Evolutionary conservation across 1,140 invertebrate species (phyloP), one percentile per base, ranked within the genome.

Genomic region (Lerema accius): DNA sequence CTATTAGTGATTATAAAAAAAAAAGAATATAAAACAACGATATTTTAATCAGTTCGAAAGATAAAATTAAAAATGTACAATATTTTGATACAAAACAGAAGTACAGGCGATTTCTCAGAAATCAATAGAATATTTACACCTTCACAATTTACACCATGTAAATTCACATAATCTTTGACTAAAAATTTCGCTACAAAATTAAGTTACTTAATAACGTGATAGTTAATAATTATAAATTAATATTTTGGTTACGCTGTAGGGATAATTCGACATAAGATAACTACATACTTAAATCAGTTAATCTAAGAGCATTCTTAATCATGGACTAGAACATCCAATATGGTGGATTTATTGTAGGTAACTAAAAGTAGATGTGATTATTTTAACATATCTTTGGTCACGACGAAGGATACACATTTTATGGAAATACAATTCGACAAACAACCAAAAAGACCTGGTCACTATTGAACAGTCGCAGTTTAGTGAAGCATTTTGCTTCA

Each of bases 71-170:
- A 37, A 37, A 11, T 7, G 35, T 11, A 37, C 35, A 37, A 37
- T 37, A 37, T 37, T 37, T 37, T 37, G 35, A 37, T 37, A 37
- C 35, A 37, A 37, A 37, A 37, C 35, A 37, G 10, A 37, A 37
- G 10, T 37, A 37, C 35, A 11, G 35, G 4, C 35, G 35, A 37
- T 37, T 37, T 37, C 35, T 11, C 35, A 11, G 35, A 37, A 37
- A 37, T 37, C 35, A 37, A 37, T n/a, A 37, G 10, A 37, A 11
- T 37, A 37, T 37, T 37, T 37, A 37, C 35, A 37, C 35, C 11
- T 11, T 37, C n/a, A 1, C 1, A 37, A 37, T 37, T 37, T 37
- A 37, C 35, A 37, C 4, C 10, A 37, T 37, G 35, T 37, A 37
- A 37, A 37, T 37, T 37, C 1, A 11, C n/a, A 37, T 37, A 2